These are phyloP conservation scores for Stenodera caucasica DNA, from an alignment of 2,888 invertebrate genomes.

Conservation along the genomic window DNA sequence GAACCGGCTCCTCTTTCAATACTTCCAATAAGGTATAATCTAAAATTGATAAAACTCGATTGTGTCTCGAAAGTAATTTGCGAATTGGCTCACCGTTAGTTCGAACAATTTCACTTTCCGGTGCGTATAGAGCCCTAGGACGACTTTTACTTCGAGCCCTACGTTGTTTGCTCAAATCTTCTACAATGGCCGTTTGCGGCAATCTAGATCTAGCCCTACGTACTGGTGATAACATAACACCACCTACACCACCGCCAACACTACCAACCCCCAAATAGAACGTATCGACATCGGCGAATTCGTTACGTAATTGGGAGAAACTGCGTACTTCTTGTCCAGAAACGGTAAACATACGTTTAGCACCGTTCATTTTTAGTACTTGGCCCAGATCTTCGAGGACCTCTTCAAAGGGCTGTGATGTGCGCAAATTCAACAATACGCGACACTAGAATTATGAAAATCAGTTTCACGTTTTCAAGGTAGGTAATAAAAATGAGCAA, in stretches of 20 bases:
- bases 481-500: neutral
- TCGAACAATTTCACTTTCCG: slow-evolving; percentile 79
- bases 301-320: slow-evolving; percentile 90
- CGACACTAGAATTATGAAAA: slow-evolving; percentile 67
- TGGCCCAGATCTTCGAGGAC: slow-evolving; percentile 91
- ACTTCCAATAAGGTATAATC: slow-evolving; percentile 84
- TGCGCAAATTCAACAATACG: slow-evolving; percentile 86
- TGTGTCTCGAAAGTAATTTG: slow-evolving; percentile 3
- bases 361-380: slow-evolving; percentile 88
- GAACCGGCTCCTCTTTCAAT: slow-evolving; percentile 81
- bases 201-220: slow-evolving; percentile 68
- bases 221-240: slow-evolving; percentile 65
- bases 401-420: slow-evolving; percentile 92
- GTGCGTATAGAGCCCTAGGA: slow-evolving; percentile 80
- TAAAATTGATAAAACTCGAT: slow-evolving; percentile 46
- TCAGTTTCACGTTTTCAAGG: neutral
- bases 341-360: slow-evolving; percentile 89
- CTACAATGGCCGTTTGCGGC: slow-evolving; percentile 58
- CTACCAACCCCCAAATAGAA: slow-evolving; percentile 75
- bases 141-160: slow-evolving; percentile 82
- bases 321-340: slow-evolving; percentile 92
- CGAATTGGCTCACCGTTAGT: slow-evolving; percentile 64
- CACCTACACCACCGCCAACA: slow-evolving; percentile 53
- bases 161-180: slow-evolving; percentile 61
- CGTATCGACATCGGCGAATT: slow-evolving; percentile 88